A percentile compares a stretch with the other conserved stretches of the same genome.
Conservation (phyloP, 2,888 invertebrate species). For the Automeris io region DNA sequence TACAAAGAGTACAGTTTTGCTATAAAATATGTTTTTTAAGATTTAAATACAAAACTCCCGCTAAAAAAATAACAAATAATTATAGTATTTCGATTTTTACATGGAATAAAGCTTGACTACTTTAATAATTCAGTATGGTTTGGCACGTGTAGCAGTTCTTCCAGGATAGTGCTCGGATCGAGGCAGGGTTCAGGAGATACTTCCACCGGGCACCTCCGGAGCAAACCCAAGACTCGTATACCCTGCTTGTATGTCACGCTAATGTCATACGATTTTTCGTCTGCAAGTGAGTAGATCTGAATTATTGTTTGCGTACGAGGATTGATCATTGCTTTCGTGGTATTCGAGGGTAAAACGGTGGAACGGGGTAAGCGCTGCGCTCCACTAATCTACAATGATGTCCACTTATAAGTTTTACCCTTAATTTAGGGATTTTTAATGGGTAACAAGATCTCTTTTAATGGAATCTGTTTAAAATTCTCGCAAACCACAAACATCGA, state of each 20-base stretch:
- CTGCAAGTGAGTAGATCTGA: conserved; percentile 80
- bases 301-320: too few relatives aligned
- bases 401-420: too few relatives aligned
- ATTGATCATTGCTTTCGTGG: too few relatives aligned
- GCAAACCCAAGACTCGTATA: conserved; percentile 90
- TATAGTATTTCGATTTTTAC: not conserved
- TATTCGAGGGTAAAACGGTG: too few relatives aligned
- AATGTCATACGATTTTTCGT: conserved; percentile 98
- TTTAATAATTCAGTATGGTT: conserved; percentile 37
- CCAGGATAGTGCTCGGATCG: conserved; percentile 95
- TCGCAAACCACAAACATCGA: too few relatives aligned
- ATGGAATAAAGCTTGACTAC: conserved; percentile 25
- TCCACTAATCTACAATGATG: too few relatives aligned
- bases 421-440: too few relatives aligned
- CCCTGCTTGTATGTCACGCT: conserved; percentile 96
- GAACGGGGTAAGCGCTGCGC: too few relatives aligned
- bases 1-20: too few relatives aligned
- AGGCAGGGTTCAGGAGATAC: conserved; percentile 95
- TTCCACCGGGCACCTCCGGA: conserved; percentile 91
- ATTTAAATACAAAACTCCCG: not conserved
- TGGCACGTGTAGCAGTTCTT: conserved; percentile 87
- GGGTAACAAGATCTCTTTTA: too few relatives aligned
- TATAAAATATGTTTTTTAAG: too few relatives aligned
- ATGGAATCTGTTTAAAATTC: too few relatives aligned
- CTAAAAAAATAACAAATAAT: not conserved